phyloP scores from a whole-genome alignment of 2,797 vertebrate genomes.

The Gephyroberyx darwinii region DNA sequence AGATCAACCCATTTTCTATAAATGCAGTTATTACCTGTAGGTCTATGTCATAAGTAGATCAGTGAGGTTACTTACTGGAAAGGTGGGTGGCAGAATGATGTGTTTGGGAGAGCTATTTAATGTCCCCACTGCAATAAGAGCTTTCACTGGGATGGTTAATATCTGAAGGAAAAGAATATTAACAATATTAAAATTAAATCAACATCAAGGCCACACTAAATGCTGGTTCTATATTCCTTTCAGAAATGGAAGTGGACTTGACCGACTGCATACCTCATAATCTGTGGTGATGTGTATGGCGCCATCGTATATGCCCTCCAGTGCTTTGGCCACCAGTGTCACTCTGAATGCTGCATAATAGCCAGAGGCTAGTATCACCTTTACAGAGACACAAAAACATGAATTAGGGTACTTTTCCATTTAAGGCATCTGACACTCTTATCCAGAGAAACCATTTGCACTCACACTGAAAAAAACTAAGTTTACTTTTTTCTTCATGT shows the following conservation, averaged over 20 bases:
- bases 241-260: background rate
- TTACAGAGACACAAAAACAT: constrained; percentile 18
- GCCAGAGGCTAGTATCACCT: constrained; percentile 94
- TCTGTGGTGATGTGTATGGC: constrained; percentile 97
- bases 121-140: constrained; percentile 93
- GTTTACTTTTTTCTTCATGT: background rate
- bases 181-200: too few relatives aligned
- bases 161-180: constrained; percentile 81
- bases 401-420: background rate
- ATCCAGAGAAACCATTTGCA: background rate
- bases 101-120: constrained; percentile 92
- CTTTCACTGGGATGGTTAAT: constrained; percentile 95
- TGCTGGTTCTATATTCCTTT: background rate
- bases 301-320: constrained; percentile 94
- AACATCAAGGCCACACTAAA: background rate
- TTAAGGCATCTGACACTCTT: background rate
- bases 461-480: background rate
- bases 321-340: constrained; percentile 88
- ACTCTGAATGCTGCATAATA: constrained; percentile 96
- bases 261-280: constrained; percentile 87
- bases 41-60: background rate
- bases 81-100: constrained; percentile 89
- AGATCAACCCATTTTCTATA: background rate
- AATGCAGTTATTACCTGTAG: background rate
- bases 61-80: constrained; percentile 88